Percentiles rank a stretch among this genome's conserved stretches.
Conservation (phyloP, 92 coral and sea anemone species). For the Epizoanthus ramosus region DNA sequence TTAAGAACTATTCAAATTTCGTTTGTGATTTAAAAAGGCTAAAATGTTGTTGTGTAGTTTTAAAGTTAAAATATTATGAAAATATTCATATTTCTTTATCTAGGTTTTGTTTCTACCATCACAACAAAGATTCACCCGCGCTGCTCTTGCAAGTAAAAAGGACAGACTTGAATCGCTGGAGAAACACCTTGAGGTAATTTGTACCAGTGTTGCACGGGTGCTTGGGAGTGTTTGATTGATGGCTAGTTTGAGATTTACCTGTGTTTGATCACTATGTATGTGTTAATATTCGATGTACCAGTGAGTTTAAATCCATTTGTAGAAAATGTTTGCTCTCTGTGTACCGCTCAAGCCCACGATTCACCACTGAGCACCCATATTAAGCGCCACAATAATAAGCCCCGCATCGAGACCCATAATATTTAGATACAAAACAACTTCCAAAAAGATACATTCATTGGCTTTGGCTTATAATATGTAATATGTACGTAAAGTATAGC, state of each 20-base stretch:
- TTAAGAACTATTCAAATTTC: slow-evolving; percentile 1
- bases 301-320: neutral
- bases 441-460: too few species aligned
- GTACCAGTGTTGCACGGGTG: too few species aligned
- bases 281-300: neutral
- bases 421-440: too few species aligned
- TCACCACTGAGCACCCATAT: too few species aligned
- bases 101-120: slow-evolving; percentile 96
- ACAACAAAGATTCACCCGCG: slow-evolving; percentile 94
- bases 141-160: slow-evolving; percentile 97
- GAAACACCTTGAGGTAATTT: slow-evolving; percentile 85
- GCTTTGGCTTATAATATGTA: too few species aligned
- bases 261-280: neutral
- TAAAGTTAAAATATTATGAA: too few species aligned
- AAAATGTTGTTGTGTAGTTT: too few species aligned
- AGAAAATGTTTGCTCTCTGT: neutral
- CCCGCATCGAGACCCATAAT: too few species aligned
- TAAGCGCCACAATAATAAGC: too few species aligned
- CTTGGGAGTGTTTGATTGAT: neutral
- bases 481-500: neutral
- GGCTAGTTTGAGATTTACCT: neutral
- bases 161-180: slow-evolving; percentile 95
- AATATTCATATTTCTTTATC: neutral
- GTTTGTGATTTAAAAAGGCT: neutral
- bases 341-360: too few species aligned